These are phyloP conservation scores for Tenebrosternarchus preto DNA, from an alignment of 2,113 vertebrate genomes.

Conservation along the genomic window DNA sequence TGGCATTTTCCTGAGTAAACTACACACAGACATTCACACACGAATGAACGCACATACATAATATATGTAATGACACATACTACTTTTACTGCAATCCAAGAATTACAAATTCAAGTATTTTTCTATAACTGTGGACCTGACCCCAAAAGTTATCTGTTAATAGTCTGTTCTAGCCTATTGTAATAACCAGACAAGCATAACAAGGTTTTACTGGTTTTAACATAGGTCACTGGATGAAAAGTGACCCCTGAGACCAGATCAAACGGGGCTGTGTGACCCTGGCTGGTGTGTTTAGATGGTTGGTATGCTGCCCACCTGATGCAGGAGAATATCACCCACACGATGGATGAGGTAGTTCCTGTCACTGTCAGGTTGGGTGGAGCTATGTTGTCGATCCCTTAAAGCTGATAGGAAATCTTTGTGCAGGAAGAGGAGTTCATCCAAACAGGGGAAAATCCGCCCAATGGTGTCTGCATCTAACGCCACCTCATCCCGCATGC, in stretches of 20 bases:
- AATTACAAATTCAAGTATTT: not conserved
- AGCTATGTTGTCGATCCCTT: conserved; percentile 84
- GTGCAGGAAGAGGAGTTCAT: conserved; percentile 87
- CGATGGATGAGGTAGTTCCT: conserved; percentile 87
- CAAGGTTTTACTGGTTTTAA: no score
- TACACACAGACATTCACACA: conserved; percentile 56
- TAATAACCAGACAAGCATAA: no score
- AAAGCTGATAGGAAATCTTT: conserved; percentile 81
- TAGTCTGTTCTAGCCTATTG: not conserved
- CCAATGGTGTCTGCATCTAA: conserved; percentile 84
- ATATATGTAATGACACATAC: not conserved
- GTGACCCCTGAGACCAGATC: no score
- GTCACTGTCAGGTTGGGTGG: conserved; percentile 70
- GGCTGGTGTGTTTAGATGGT: not conserved
- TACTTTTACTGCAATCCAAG: not conserved
- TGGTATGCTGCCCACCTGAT: conserved; percentile 78
- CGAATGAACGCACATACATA: not conserved
- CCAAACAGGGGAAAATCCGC: conserved; percentile 92
- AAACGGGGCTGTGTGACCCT: no score
- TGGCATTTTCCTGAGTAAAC: conserved; percentile 92
- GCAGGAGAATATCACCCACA: conserved; percentile 89
- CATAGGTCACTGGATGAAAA: no score
- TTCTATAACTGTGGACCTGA: not conserved
- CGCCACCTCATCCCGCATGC: conserved; percentile 91
- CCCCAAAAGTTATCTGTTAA: not conserved